These are phyloP conservation scores for Bugula neritina DNA, from an alignment of 2,888 invertebrate genomes.

Conservation along the genomic window DNA sequence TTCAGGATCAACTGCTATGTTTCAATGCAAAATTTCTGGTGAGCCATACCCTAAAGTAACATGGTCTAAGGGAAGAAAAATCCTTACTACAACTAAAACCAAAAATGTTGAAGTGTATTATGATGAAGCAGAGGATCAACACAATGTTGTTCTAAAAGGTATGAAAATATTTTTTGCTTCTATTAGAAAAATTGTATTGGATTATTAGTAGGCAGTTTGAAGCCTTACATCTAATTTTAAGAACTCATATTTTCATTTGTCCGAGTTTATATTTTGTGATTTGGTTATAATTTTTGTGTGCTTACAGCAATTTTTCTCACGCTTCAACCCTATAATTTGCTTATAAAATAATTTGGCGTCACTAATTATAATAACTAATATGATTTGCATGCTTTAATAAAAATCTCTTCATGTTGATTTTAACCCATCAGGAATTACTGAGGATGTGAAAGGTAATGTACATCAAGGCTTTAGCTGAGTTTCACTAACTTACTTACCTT, in stretches of 20 bases:
- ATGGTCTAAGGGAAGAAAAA: slow-evolving; percentile 53
- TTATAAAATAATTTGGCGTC: no score
- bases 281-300: no score
- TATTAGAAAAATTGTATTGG: no score
- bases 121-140: slow-evolving; percentile 41
- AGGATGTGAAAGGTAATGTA: neutral
- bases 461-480: neutral
- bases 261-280: neutral
- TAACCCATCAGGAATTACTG: neutral
- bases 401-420: neutral
- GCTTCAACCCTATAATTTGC: no score
- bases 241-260: no score
- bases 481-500: neutral
- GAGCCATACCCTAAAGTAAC: slow-evolving; percentile 47
- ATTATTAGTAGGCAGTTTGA: no score
- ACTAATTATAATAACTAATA: no score
- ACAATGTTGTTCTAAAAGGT: slow-evolving; percentile 45
- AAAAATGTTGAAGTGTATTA: slow-evolving; percentile 34
- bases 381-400: neutral
- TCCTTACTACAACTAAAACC: slow-evolving; percentile 37
- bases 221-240: neutral
- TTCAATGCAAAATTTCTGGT: slow-evolving; percentile 47
- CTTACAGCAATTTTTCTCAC: no score
- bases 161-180: no score
- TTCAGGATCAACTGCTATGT: slow-evolving; percentile 44